Percentiles rank a stretch among this genome's conserved stretches.
Evolutionary conservation across 2,888 invertebrate genomes (phyloP).

Genomic region (Caenorhabditis zanzibari): DNA sequence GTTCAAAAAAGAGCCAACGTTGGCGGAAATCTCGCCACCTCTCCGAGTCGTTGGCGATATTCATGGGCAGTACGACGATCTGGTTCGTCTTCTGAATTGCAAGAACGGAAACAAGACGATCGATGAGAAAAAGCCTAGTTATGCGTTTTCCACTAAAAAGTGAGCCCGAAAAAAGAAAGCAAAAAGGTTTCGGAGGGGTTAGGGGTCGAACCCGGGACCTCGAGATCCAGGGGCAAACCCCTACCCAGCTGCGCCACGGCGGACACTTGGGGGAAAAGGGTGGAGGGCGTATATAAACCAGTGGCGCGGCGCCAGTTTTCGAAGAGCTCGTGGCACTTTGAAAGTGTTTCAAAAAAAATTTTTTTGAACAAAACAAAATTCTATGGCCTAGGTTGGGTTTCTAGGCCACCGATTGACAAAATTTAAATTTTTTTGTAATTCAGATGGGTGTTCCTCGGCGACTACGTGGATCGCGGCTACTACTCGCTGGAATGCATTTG

Average conservation of each 20-base stretch:
- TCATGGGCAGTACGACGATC: slow-evolving; percentile 59
- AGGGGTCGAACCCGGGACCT: not conserved
- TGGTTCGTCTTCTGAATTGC: slow-evolving; percentile 48
- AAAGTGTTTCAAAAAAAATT: no score
- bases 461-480: slow-evolving; percentile 64
- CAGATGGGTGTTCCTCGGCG: slow-evolving; percentile 66
- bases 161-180: slow-evolving; percentile 4
- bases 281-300: not conserved
- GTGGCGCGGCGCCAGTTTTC: not conserved
- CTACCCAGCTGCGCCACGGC: not conserved
- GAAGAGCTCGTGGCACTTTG: not conserved
- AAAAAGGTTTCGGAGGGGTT: not conserved
- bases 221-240: not conserved
- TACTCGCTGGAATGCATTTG: slow-evolving; percentile 64
- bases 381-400: no score
- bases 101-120: not conserved
- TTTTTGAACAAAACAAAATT: no score
- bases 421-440: no score
- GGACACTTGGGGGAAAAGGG: not conserved
- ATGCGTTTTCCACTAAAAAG: slow-evolving; percentile 24
- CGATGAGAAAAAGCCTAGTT: slow-evolving; percentile 18
- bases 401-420: no score
- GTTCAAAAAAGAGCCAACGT: slow-evolving; percentile 41
- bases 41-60: slow-evolving; percentile 59
- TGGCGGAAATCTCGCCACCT: slow-evolving; percentile 46